Evolutionary conservation across 2,113 vertebrate species (phyloP).

Genomic region (Apodemus sylvaticus): DNA sequence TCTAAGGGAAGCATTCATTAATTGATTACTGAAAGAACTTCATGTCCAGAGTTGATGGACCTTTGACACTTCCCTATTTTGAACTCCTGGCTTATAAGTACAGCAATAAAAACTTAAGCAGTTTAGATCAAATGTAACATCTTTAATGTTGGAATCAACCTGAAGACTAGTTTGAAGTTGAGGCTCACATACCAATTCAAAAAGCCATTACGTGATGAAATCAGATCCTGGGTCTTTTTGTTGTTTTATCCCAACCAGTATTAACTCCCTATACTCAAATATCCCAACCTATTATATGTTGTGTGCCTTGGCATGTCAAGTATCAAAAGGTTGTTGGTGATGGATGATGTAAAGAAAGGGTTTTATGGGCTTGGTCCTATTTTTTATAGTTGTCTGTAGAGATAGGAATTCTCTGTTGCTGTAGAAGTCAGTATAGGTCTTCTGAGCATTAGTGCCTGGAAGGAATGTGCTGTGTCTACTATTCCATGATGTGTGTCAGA

Average conservation of each 20-base stretch:
- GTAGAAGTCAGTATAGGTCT: constrained; percentile 22
- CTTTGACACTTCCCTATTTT: background rate
- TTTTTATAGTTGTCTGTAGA: background rate
- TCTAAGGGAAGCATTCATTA: background rate
- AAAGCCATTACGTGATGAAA: background rate
- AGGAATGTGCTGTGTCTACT: constrained; percentile 77
- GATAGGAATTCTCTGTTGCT: background rate
- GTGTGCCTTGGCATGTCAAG: background rate
- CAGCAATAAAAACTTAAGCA: background rate
- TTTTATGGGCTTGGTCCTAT: background rate
- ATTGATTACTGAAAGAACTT: background rate
- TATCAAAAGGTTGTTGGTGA: background rate
- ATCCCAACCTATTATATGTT: background rate
- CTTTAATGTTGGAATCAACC: background rate
- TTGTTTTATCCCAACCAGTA: background rate
- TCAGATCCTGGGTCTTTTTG: background rate
- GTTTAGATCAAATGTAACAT: background rate
- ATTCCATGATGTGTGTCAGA: constrained; percentile 26
- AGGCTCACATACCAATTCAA: background rate
- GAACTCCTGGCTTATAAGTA: background rate
- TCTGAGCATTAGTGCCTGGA: background rate
- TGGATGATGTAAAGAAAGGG: background rate
- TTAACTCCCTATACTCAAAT: no score
- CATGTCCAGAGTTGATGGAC: background rate
- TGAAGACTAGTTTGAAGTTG: background rate